Conservation (phyloP, 2,797 vertebrate species). For the Eupleurogrammus muticus region DNA sequence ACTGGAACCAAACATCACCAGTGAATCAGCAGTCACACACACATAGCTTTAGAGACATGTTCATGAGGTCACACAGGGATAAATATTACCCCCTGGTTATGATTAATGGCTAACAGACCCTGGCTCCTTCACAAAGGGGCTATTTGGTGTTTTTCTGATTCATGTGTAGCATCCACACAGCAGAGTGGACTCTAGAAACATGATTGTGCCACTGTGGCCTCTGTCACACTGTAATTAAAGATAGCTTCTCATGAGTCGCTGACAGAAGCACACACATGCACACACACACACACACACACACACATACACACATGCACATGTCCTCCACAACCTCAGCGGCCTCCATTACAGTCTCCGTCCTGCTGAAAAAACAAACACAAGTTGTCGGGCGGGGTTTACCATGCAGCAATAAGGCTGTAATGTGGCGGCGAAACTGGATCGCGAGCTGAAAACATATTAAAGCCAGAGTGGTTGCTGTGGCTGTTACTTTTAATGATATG, state of each 20-base stretch:
- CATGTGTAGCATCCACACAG: not conserved
- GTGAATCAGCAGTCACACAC: conserved; percentile 35
- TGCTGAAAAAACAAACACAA: conserved; percentile 10
- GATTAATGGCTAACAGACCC: conserved; percentile 40
- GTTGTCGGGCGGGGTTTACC: conserved; percentile 1
- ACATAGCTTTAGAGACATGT: conserved; percentile 28
- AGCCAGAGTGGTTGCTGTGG: conserved; percentile 24
- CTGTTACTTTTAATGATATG: conserved; percentile 35
- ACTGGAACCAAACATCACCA: conserved; percentile 15
- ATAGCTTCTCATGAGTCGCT: conserved; percentile 29
- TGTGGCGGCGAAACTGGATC: conserved; percentile 12
- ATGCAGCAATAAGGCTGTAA: not conserved
- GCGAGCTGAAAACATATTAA: conserved; percentile 26
- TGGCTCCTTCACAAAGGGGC: conserved; percentile 24
- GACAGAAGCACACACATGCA: conserved; percentile 8
- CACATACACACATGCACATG: not conserved
- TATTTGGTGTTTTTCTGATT: conserved; percentile 38
- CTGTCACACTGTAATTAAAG: conserved; percentile 38
- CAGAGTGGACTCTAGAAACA: conserved; percentile 13
- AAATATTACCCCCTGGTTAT: conserved; percentile 27
- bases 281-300: conserved; percentile 10
- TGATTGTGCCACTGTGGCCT: conserved; percentile 22
- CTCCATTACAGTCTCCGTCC: not conserved
- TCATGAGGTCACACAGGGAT: conserved; percentile 20
- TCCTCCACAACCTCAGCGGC: not conserved